phyloP scores from a whole-genome alignment of 2,888 invertebrate genomes.

The Eupithecia pulchellata region DNA sequence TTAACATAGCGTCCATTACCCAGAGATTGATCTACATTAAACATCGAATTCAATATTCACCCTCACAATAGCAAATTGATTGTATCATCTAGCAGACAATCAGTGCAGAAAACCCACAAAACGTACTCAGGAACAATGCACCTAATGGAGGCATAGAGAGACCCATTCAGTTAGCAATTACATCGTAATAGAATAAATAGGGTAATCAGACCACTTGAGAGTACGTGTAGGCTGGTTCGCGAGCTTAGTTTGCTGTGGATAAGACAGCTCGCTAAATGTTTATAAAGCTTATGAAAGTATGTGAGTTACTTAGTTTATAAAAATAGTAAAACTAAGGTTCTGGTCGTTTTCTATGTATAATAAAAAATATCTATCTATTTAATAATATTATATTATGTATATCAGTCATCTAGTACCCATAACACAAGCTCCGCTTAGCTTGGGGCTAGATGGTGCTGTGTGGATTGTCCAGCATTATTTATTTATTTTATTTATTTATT shows the following conservation, averaged over 20 bases:
- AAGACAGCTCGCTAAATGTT: not conserved
- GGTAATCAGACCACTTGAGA: constrained; percentile 79
- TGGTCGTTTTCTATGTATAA: no score
- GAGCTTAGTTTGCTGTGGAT: constrained; percentile 19
- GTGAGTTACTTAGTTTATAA: no score
- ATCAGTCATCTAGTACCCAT: no score
- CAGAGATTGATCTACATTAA: constrained; percentile 1
- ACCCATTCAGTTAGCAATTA: constrained; percentile 80
- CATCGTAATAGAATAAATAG: constrained; percentile 82
- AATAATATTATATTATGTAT: no score
- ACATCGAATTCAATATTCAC: constrained; percentile 8
- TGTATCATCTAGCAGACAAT: constrained; percentile 32
- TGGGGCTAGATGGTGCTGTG: no score
- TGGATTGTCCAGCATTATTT: no score
- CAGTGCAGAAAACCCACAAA: constrained; percentile 13
- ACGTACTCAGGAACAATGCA: constrained; percentile 18
- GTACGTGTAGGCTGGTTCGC: constrained; percentile 7
- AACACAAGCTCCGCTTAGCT: no score
- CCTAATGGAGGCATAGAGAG: constrained; percentile 70
- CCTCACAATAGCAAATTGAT: constrained; percentile 31
- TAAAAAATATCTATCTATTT: no score
- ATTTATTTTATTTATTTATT: no score
- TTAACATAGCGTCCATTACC: not conserved
- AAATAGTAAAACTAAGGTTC: no score
- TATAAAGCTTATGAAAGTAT: no score